These are phyloP conservation scores for Brachyptera risi DNA, from an alignment of 2,888 invertebrate species.

Conservation along the genomic window DNA sequence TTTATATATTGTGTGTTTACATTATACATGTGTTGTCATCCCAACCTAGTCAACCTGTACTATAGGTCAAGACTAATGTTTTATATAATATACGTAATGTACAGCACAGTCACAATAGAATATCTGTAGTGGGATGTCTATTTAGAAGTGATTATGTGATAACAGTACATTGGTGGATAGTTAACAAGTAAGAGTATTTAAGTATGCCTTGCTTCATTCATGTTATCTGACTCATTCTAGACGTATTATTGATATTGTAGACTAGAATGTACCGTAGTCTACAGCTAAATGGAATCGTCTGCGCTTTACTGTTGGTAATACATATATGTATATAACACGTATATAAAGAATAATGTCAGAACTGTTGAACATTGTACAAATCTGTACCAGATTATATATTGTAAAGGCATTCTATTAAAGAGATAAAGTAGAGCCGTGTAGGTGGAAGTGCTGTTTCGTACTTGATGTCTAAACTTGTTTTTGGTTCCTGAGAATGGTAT, in stretches of 20 bases:
- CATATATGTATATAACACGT: too few relatives aligned
- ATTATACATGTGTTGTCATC: background rate
- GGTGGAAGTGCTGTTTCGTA: too few relatives aligned
- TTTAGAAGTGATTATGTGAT: slow-evolving; percentile 4
- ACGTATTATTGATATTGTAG: background rate
- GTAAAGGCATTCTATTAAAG: background rate
- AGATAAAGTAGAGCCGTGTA: too few relatives aligned
- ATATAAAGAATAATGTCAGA: background rate
- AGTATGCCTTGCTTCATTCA: slow-evolving; percentile 11
- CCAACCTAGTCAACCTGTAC: slow-evolving; percentile 17
- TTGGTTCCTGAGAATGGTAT: too few relatives aligned
- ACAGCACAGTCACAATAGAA: slow-evolving; percentile 9
- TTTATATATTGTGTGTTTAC: background rate
- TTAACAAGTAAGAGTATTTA: background rate
- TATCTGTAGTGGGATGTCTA: slow-evolving; percentile 1
- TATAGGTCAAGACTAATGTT: slow-evolving; percentile 11
- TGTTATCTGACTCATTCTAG: background rate
- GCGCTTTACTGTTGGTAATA: background rate
- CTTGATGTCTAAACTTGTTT: too few relatives aligned
- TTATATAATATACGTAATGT: slow-evolving; percentile 11
- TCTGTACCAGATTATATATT: too few relatives aligned
- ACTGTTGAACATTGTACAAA: background rate
- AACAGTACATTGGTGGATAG: slow-evolving; percentile 7
- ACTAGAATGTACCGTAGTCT: background rate
- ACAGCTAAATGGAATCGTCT: background rate